A percentile compares a stretch with the other conserved stretches of the same genome.
Evolutionary conservation across 2,888 invertebrate genomes (phyloP).

Genomic region (Germaria angustata): DNA sequence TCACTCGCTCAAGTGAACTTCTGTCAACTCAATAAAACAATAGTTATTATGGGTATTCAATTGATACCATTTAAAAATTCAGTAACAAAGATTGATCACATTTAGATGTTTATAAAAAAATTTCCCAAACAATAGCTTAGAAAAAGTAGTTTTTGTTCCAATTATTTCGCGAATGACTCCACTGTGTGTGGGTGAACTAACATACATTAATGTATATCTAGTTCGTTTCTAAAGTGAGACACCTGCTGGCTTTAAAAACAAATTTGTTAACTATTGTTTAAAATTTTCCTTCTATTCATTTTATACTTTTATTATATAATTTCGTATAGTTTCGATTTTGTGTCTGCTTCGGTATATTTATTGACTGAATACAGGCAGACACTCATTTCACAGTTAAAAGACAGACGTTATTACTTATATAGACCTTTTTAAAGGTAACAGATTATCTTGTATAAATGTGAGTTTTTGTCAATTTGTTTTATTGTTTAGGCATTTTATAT

Average conservation of each 20-base stretch:
- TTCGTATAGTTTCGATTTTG: neutral
- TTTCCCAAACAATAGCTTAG: too few relatives aligned
- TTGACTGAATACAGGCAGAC: neutral
- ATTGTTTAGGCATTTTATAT: too few relatives aligned
- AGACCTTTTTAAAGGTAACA: neutral
- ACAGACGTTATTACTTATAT: neutral
- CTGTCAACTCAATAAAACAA: too few relatives aligned
- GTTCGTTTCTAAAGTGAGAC: slow-evolving; percentile 33
- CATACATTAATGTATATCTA: neutral
- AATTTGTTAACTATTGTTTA: slow-evolving; percentile 57
- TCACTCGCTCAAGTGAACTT: too few relatives aligned
- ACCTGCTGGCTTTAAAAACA: slow-evolving; percentile 60
- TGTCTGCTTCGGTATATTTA: neutral
- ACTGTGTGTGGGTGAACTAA: too few relatives aligned
- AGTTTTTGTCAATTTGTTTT: neutral
- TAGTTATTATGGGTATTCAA: too few relatives aligned
- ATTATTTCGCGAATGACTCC: too few relatives aligned
- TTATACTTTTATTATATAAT: neutral
- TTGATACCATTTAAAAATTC: too few relatives aligned
- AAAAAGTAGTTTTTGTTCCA: too few relatives aligned
- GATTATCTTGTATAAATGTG: neutral
- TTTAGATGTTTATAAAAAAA: too few relatives aligned
- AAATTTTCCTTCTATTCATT: slow-evolving; percentile 10
- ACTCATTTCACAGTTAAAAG: neutral
- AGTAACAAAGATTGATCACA: too few relatives aligned